Base-by-base conservation (phyloP, 2,113 vertebrate species). In the Cyprinus carpio region DNA sequence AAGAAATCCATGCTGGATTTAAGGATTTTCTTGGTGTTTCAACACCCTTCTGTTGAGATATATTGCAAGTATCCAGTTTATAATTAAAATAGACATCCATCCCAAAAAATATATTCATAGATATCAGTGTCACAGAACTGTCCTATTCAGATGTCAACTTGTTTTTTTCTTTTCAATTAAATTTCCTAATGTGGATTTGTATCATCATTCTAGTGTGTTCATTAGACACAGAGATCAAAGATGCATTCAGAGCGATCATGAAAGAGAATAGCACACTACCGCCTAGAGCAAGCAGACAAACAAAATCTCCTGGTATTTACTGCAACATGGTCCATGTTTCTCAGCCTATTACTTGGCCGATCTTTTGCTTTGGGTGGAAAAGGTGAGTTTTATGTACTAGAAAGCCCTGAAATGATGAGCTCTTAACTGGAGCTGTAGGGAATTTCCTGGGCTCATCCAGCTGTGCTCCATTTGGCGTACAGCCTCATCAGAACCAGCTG, bases 401-500 rank as follows among this genome's bases (percentile, higher is more conserved):
- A 67, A 88, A 91, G 88, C 88, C 87, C 89, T 90, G 86, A 92
- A 90, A 90, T 84, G 75, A 87, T 87, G 88, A 92, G 88, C 91
- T 88, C 89, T 89, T 90, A 91, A 90, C 87, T 93, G 88, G 89
- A 91, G 91, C 90, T 91, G 81, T 89, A 91, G 91, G 86, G 92
- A 93, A 93, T 93, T 93, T 95, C 91, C 91, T 92, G 78, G 77
- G 86, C 90, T 93, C 88, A 90, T 91, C 89, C 92, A 92, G 89
- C 90, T 93, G 91, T 87, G 91, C 86, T 90, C 86, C 81, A 88
- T 93, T 93, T 93, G 91, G 87, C 86, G 71, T 81, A 46, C 60
- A 83, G 87, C 88, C 86, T 92, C 86, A 94, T 92, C 89, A 91
- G 86, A 92, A 92, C 85, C 93, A 93, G 91, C 90, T 93, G 93